Conservation (phyloP, 2,797 vertebrate species). For the Trichosurus vulpecula region DNA sequence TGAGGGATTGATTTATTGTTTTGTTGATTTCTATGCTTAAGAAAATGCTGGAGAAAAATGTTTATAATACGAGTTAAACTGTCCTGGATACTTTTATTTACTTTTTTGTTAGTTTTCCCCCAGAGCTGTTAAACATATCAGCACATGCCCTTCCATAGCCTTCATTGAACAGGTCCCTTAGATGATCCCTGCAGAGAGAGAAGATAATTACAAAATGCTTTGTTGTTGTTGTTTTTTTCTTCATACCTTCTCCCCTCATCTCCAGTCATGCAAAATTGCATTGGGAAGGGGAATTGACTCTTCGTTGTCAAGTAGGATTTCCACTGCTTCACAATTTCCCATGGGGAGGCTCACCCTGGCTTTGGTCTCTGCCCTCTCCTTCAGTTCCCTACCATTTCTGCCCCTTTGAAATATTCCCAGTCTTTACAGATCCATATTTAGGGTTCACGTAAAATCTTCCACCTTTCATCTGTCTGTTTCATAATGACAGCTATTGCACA, state of each 20-base stretch:
- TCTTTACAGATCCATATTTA: slow-evolving; percentile 27
- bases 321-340: slow-evolving; percentile 26
- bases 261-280: neutral
- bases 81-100: neutral
- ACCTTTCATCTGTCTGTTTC: slow-evolving; percentile 36
- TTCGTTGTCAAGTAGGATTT: slow-evolving; percentile 27
- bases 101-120: neutral
- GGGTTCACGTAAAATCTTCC: slow-evolving; percentile 49
- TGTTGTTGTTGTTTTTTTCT: neutral
- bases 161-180: neutral
- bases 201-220: neutral
- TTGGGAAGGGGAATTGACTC: neutral
- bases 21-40: neutral
- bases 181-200: neutral
- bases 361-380: slow-evolving; percentile 18
- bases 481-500: slow-evolving; percentile 24
- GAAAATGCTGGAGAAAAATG: neutral
- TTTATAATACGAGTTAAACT: neutral
- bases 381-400: slow-evolving; percentile 28
- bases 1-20: neutral
- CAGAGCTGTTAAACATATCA: neutral
- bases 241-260: neutral
- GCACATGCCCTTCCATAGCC: neutral
- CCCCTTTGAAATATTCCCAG: slow-evolving; percentile 20
- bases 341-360: slow-evolving; percentile 10